A percentile compares a stretch with the other conserved stretches of the same genome.
Conservation (phyloP, 2,888 invertebrate species). For the Apomyelois bistriatella region DNA sequence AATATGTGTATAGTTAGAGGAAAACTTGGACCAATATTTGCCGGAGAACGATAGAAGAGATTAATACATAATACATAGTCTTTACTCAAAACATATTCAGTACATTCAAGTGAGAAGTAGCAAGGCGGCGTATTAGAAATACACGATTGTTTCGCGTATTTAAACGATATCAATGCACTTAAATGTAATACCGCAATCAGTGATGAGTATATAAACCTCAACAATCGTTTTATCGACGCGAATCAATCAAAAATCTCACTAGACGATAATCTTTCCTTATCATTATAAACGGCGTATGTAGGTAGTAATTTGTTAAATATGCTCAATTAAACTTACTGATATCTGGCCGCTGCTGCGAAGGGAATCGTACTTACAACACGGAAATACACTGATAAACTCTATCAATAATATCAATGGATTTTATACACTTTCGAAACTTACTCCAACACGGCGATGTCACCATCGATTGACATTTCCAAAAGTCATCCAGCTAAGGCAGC, state of each 20-base stretch:
- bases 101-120: background rate
- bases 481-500: too few species aligned
- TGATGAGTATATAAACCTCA: conserved; percentile 25
- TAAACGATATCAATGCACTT: conserved; percentile 25
- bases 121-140: background rate
- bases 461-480: too few species aligned
- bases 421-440: conserved; percentile 24
- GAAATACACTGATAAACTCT: conserved; percentile 40
- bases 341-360: conserved; percentile 32
- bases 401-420: conserved; percentile 31
- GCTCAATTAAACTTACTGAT: conserved; percentile 41
- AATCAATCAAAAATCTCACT: conserved; percentile 14
- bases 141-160: background rate
- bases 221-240: conserved; percentile 15
- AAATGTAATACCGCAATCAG: conserved; percentile 24
- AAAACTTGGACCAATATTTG: too few species aligned
- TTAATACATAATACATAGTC: too few species aligned
- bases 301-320: background rate
- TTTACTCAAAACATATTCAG: background rate
- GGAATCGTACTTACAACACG: conserved; percentile 31
- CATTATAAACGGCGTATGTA: background rate
- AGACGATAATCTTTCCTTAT: background rate
- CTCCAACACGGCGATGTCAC: background rate
- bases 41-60: too few species aligned
- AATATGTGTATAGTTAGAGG: too few species aligned